Percentiles rank a stretch among this genome's conserved stretches.
phyloP scores from a whole-genome alignment of 1,140 invertebrate species.

The Holotrichia oblita region DNA sequence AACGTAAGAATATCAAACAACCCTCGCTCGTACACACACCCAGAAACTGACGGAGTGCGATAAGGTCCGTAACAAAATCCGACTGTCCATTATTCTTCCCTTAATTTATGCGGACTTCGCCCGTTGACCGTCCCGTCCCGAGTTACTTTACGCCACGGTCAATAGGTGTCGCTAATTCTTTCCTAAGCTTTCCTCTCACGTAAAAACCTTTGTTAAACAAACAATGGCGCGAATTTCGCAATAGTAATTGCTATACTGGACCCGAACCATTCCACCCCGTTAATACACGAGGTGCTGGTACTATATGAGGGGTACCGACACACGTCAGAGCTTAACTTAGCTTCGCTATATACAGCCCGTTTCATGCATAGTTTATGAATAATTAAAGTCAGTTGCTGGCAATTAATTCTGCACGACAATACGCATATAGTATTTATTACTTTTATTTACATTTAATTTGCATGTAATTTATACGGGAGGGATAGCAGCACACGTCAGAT shows the following conservation, averaged over 20 bases:
- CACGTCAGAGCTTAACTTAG: background rate
- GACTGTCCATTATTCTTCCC: too few species aligned
- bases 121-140: too few species aligned
- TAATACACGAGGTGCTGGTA: too few species aligned
- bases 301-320: background rate
- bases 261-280: background rate
- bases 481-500: background rate
- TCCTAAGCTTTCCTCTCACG: background rate
- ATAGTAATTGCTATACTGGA: background rate
- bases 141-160: background rate
- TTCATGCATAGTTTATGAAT: conserved; percentile 9
- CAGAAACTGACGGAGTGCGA: too few species aligned
- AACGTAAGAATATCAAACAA: too few species aligned
- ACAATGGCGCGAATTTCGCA: background rate
- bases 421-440: conserved; percentile 1
- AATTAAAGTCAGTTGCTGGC: conserved; percentile 6
- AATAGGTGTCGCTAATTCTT: background rate
- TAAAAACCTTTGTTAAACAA: background rate
- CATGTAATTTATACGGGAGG: conserved; percentile 1
- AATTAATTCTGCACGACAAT: conserved; percentile 7
- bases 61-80: too few species aligned
- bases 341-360: background rate
- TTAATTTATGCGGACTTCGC: too few species aligned
- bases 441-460: conserved; percentile 4
- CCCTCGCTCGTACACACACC: too few species aligned